phyloP scores from a whole-genome alignment of 2,797 vertebrate genomes.

The Sciaenops ocellatus region DNA sequence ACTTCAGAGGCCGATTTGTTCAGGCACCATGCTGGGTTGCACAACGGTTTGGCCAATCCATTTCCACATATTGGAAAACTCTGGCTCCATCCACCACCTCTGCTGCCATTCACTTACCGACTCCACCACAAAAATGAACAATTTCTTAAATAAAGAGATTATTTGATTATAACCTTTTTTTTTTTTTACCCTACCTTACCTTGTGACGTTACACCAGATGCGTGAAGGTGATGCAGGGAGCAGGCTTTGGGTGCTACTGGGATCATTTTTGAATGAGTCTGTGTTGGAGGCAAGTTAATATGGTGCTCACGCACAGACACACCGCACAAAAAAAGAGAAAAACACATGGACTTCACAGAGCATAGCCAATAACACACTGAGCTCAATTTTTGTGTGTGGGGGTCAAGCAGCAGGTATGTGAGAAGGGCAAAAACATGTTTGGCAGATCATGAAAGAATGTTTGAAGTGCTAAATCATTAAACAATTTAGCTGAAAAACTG shows the following conservation, averaged over 20 bases:
- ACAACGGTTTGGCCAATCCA: conserved; percentile 30
- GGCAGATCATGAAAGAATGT: conserved; percentile 8
- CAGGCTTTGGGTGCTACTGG: not conserved
- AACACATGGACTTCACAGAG: conserved; percentile 45
- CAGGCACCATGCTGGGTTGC: conserved; percentile 41
- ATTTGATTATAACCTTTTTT: not conserved
- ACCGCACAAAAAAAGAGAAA: conserved; percentile 1
- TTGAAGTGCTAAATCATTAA: not conserved
- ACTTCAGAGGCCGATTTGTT: conserved; percentile 67
- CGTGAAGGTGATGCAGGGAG: conserved; percentile 1
- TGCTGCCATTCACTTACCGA: not conserved
- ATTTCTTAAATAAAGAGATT: not conserved
- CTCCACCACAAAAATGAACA: too few species aligned
- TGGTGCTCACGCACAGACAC: conserved; percentile 18
- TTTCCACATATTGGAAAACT: conserved; percentile 35
- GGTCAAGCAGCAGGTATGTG: not conserved
- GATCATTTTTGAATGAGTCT: conserved; percentile 2
- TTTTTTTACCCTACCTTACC: not conserved
- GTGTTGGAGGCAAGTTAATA: conserved; percentile 25
- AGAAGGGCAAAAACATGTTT: conserved; percentile 9
- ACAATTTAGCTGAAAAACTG: not conserved
- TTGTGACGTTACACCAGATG: not conserved
- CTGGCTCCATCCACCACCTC: conserved; percentile 13
- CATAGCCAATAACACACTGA: conserved; percentile 32
- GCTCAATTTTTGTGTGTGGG: not conserved